Conservation (phyloP, 2,888 invertebrate species). For the Anodontia alba region DNA sequence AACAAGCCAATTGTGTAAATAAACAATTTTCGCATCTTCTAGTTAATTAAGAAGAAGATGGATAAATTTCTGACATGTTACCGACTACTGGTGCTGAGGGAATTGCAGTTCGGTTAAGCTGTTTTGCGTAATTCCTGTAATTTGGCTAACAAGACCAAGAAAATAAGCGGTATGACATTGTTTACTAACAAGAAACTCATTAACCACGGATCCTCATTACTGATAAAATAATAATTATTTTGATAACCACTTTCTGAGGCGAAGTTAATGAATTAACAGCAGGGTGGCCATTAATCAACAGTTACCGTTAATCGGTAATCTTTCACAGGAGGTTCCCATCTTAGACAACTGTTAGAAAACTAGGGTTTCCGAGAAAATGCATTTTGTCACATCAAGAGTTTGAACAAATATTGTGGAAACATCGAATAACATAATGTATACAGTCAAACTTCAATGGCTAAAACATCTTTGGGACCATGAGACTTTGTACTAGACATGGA, state of each 20-base stretch:
- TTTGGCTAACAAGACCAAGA: slow-evolving; percentile 17
- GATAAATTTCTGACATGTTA: slow-evolving; percentile 43
- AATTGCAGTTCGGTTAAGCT: background rate
- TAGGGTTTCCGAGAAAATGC: too few species aligned
- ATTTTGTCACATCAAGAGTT: too few species aligned
- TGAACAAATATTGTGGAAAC: too few species aligned
- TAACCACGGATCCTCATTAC: slow-evolving; percentile 1
- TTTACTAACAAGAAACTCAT: slow-evolving; percentile 18
- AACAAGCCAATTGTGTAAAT: slow-evolving; percentile 41
- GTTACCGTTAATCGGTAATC: background rate
- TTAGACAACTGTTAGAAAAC: too few species aligned
- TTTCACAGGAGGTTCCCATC: background rate
- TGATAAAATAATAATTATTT: slow-evolving; percentile 20
- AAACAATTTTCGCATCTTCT: slow-evolving; percentile 27
- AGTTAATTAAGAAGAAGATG: slow-evolving; percentile 41
- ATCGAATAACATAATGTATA: too few species aligned
- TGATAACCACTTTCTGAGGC: slow-evolving; percentile 6
- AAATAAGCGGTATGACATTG: slow-evolving; percentile 15
- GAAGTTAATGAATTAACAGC: slow-evolving; percentile 3
- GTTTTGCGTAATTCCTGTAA: slow-evolving; percentile 11
- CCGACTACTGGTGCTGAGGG: slow-evolving; percentile 3
- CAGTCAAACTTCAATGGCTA: too few species aligned
- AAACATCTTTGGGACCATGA: too few species aligned
- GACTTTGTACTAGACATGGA: too few species aligned
- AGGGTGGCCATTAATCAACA: slow-evolving; percentile 7